Evolutionary conservation across 2,888 invertebrate species (phyloP), one percentile per base, ranked within the genome.

Genomic region (Scaptomyza polygonia): DNA sequence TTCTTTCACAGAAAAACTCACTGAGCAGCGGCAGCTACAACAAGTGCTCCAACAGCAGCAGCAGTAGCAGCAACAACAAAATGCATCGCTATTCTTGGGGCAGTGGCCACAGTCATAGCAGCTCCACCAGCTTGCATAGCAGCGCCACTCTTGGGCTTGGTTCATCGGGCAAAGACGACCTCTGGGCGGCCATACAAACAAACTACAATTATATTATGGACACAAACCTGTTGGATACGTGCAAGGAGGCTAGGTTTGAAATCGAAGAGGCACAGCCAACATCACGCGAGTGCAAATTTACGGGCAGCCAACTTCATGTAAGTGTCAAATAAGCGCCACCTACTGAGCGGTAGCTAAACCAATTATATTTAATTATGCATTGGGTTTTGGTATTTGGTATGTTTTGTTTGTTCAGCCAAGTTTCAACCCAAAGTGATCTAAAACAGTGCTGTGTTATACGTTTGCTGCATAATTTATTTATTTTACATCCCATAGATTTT

Each of bases 131-230:
- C 67, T 81, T 92, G 43, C 90, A 91, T 77, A 92, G 92, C 74
- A 91, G 88, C 79, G 90, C 91, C 69, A 91, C 92, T 29, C 79
- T 91, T 29, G 90, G 90, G 3, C 64, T 89, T 30, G 89, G 91
- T 18, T 81, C 86, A 54, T 89, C 90, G 18, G 93, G 93, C 79
- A 95, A 95, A 91, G 97, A 97, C 92, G 97, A 97, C 90, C 96
- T 98, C 83, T 97, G 97, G 97, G 96, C 96, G 77, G 95, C 97
- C 66, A 94, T 98, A 87, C 96, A 97, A 92, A 96, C 96, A 59
- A 96, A 97, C 92, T 98, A 98, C 92, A 96, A 97, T 91, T 98
- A 97, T 92, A 96, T 98, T 89, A 98, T 98, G 98, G 97, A 97
- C 92, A 97, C 96, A 89, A 96, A 97, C 92, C 95, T 98, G 80